Base-by-base conservation (phyloP, 2,888 invertebrate species). In the Neoascia interrupta region DNA sequence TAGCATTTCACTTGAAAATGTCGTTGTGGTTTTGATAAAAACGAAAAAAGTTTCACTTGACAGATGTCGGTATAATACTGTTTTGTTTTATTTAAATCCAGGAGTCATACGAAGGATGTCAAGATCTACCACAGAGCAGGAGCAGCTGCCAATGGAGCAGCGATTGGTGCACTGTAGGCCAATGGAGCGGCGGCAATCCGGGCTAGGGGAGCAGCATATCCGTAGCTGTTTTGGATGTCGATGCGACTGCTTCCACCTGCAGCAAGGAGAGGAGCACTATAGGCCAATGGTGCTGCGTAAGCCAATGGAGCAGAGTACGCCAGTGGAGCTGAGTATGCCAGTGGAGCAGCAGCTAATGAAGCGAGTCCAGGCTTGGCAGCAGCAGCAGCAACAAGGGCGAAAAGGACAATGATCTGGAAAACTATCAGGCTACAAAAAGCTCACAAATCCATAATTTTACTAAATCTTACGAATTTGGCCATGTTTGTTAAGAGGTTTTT, bases 121-220 rank as follows among this genome's bases (percentile, higher is more conserved):
- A n/a, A n/a, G n/a, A n/a, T n/a, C n/a, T n/a, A n/a, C n/a, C n/a
- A n/a, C n/a, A n/a, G n/a, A 23, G 53, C 81, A 28, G 72, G 87
- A 86, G 5, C 89, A 81, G 51, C 36, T 0, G 70, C 36, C 16
- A 39, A 34, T 36, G 64, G 43, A 26, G 73, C 41, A 39, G 86
- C 3, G 6, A 26, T 8, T 26, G 26, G 26, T 26, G 31, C 31
- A 6, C 89, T 86, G 0, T 31, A 11, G n/a, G 31, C 31, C 8
- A 4, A 31, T 31, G 31, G 4, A 31, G 31, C 31, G n/a, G 31
- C 31, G 26, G 26, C 26, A 26, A 26, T 4, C 8, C 3, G 8
- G n/a, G 31, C 4, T n/a, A 93, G 92, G 19, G 8, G 92, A n/a
- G 87, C 92, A 92, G 70, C 63, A 82, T 91, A 68, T n/a, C 60